Evolutionary conservation across 2,113 vertebrate genomes (phyloP).

Genomic region (Sphaerodactylus townsendi): DNA sequence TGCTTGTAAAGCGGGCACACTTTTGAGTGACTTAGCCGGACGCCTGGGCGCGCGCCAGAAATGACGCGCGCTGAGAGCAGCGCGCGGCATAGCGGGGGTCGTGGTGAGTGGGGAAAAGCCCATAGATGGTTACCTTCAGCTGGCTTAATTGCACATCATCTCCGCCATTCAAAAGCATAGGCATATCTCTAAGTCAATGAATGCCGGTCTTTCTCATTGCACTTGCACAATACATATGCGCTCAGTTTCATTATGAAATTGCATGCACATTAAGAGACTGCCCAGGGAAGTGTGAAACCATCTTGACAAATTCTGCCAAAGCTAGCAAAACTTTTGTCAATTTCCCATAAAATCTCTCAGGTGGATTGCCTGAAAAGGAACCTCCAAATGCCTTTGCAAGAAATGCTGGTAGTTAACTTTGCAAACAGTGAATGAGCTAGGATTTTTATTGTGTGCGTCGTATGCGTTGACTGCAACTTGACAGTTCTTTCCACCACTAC

Average conservation of each 20-base stretch:
- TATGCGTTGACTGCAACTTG: no score
- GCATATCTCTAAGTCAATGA: not conserved
- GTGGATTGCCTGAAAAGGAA: not conserved
- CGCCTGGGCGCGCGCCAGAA: no score
- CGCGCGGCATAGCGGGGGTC: no score
- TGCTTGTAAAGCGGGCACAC: no score
- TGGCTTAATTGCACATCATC: not conserved
- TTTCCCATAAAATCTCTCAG: not conserved
- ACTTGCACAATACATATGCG: not conserved
- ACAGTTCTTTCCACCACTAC: no score
- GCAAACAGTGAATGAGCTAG: not conserved
- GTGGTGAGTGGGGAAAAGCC: no score
- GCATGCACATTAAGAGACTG: not conserved
- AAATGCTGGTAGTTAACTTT: not conserved
- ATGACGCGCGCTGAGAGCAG: no score
- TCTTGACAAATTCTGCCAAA: not conserved
- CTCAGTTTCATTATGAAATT: not conserved
- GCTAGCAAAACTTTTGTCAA: not conserved
- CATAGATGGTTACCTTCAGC: not conserved
- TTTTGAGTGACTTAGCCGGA: no score
- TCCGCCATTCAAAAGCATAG: not conserved
- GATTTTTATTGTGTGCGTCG: accelerated
- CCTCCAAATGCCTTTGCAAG: not conserved
- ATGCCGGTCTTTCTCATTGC: not conserved
- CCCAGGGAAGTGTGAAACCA: not conserved